Evolutionary conservation across 2,888 invertebrate species (phyloP).

Genomic region (Lycia hirtaria): DNA sequence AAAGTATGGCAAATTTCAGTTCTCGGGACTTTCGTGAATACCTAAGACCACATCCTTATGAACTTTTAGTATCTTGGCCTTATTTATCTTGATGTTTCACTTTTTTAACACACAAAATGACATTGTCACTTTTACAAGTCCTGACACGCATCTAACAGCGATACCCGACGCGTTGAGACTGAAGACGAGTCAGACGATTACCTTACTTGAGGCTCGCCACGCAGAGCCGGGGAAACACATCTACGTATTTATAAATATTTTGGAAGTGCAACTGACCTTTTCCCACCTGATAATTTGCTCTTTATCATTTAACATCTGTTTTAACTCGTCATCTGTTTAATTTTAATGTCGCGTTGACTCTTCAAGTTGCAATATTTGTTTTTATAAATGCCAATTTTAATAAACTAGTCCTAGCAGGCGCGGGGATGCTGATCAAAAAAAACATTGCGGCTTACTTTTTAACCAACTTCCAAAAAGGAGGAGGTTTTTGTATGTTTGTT

Average conservation of each 20-base stretch:
- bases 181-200: conserved; percentile 2
- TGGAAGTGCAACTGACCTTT: conserved; percentile 14
- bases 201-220: neutral
- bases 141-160: too few relatives aligned
- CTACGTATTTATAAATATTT: neutral
- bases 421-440: neutral
- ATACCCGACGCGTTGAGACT: too few relatives aligned
- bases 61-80: too few relatives aligned
- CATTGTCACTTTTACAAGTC: too few relatives aligned
- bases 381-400: conserved; percentile 23
- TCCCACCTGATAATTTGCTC: conserved; percentile 19
- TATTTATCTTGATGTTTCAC: too few relatives aligned
- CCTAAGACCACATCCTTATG: too few relatives aligned
- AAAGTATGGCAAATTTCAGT: too few relatives aligned
- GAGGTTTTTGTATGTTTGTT: too few relatives aligned
- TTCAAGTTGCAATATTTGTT: conserved; percentile 21
- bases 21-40: too few relatives aligned
- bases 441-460: neutral
- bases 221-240: neutral
- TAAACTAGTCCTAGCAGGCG: conserved; percentile 5
- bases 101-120: too few relatives aligned
- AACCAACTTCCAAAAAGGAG: too few relatives aligned
- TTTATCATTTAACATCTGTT: conserved; percentile 25
- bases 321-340: conserved; percentile 21
- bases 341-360: conserved; percentile 21